Base-by-base conservation (phyloP, 1,140 invertebrate genomes). In the Nasonia vitripennis region DNA sequence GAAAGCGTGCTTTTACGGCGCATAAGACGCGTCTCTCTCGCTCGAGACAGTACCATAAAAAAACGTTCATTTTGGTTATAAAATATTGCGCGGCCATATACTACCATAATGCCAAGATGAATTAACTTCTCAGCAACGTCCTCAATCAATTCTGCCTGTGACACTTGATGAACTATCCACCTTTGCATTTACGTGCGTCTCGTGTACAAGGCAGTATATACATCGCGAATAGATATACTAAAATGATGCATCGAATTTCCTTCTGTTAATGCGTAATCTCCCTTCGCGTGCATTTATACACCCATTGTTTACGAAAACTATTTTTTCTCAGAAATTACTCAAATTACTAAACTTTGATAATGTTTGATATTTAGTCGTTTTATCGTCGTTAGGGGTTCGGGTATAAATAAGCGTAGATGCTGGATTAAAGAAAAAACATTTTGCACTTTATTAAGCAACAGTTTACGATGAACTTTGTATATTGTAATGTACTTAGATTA, bases 381-480 rank as follows among this genome's bases (percentile, higher is more conserved):
- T 10, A 45, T 45, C 9, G 10, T 45, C 10, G 41, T 45, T 45
- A 45, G 1, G 41, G 41, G 55, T 20, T 7, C 0, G n/a, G 55
- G 31, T 62, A 20, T 62, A 45, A 75, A 77, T 83, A 77, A 68
- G 41, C 17, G 14, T 34, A 73, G 17, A n/a, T 20, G 55, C 55
- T n/a, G 55, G 20, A 11, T 20, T 79, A 74, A 80, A 80, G 78
- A 85, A 80, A 84, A 85, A 85, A 85, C 78, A 80, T 80, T 79
- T 85, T 85, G 78, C 83, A 85, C 51, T 85, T 85, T 85, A 85
- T 85, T 85, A 85, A 85, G 83, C 83, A 85, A 85, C 83, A 75
- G 70, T 62, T 79, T 80, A 80, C 83, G 83, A 80, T 85, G 62
- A 79, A 84, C 67, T 85, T 80, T 78, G 78, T 80, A 80, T 74